phyloP scores from a whole-genome alignment of 64 coral and sea anemone species.

The Actinia tenebrosa region DNA sequence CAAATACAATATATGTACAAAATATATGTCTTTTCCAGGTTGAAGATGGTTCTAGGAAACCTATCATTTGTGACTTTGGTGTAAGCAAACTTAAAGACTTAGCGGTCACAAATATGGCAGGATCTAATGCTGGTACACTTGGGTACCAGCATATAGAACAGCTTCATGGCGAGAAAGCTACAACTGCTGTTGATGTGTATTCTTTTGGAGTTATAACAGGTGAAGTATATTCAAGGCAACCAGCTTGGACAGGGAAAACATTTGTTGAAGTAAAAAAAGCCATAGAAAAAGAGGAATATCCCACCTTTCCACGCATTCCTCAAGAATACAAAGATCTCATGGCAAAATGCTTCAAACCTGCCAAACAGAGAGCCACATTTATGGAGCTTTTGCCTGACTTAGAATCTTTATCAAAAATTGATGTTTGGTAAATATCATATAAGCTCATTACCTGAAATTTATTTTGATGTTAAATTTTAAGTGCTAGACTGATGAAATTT shows the following conservation, averaged over 20 bases:
- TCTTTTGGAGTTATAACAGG: background rate
- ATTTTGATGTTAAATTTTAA: no score
- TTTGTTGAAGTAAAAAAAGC: background rate
- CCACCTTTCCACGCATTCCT: background rate
- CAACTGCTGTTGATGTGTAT: background rate
- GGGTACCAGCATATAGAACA: background rate
- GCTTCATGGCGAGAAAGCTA: background rate
- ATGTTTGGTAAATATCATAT: background rate
- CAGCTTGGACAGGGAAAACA: background rate
- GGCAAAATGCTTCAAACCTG: background rate
- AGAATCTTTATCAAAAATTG: background rate
- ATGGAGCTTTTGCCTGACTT: background rate
- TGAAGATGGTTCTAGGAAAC: background rate
- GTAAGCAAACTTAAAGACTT: background rate
- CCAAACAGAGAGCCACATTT: background rate
- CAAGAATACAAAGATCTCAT: background rate
- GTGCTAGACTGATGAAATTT: no score
- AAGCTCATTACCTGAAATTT: background rate
- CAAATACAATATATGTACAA: background rate
- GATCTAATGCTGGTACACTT: background rate
- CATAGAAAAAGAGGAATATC: background rate
- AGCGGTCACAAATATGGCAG: background rate
- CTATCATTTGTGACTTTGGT: slow-evolving; percentile 3
- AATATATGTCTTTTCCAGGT: background rate
- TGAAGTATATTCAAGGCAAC: background rate